Evolutionary conservation across 2,797 vertebrate species (phyloP).

Genomic region (Poecilia picta): DNA sequence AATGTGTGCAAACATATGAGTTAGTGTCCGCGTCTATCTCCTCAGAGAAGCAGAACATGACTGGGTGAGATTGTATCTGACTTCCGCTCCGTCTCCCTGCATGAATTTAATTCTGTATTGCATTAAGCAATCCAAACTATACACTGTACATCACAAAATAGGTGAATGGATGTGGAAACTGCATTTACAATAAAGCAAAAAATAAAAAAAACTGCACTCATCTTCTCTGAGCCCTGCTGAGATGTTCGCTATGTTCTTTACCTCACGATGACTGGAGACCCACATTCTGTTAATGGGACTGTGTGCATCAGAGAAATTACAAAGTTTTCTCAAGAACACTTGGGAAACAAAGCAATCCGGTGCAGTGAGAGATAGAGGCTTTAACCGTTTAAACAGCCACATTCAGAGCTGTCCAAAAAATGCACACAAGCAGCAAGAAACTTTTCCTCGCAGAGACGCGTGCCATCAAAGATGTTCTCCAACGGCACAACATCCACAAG

Average conservation of each 20-base stretch:
- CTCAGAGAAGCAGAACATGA: neutral
- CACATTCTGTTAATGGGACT: constrained; percentile 23
- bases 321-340: constrained; percentile 14
- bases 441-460: constrained; percentile 8
- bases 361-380: constrained; percentile 3
- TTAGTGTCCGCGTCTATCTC: neutral
- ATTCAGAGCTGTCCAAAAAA: constrained; percentile 26
- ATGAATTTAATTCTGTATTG: neutral
- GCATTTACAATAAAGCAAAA: neutral
- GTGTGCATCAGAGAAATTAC: constrained; percentile 23
- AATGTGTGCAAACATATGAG: neutral
- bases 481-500: constrained; percentile 13
- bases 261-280: constrained; percentile 12
- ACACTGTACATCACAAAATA: neutral
- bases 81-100: neutral
- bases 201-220: constrained; percentile 2
- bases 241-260: neutral
- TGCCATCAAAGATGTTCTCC: neutral
- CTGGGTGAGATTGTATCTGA: neutral
- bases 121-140: neutral
- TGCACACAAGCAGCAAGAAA: neutral
- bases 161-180: constrained; percentile 1
- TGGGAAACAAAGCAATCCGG: constrained; percentile 18
- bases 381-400: constrained; percentile 22
- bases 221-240: constrained; percentile 4